Percentiles rank a stretch among this genome's conserved stretches.
Conservation (phyloP, 2,888 invertebrate species). For the Euzophera pinguis region DNA sequence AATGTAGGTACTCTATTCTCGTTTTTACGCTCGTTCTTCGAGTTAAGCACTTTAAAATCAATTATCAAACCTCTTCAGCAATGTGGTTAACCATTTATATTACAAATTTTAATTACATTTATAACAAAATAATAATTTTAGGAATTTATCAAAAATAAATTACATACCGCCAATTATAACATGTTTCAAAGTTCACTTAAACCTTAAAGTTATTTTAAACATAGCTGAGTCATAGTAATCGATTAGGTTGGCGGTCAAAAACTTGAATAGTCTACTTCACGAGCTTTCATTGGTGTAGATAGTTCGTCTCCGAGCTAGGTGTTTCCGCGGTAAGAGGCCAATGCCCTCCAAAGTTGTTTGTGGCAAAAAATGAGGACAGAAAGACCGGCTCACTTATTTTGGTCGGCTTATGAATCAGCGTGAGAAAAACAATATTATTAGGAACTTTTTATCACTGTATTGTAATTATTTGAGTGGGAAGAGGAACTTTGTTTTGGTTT, state of each 20-base stretch:
- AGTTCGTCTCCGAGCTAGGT: slow-evolving; percentile 60
- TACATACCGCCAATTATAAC: too few species aligned
- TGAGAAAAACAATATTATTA: slow-evolving; percentile 68
- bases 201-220: neutral
- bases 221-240: slow-evolving; percentile 4
- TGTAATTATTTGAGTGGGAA: slow-evolving; percentile 21
- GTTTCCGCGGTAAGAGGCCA: slow-evolving; percentile 66
- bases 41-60: too few species aligned
- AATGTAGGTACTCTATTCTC: too few species aligned
- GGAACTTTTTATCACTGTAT: slow-evolving; percentile 37
- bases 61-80: too few species aligned
- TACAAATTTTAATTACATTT: too few species aligned
- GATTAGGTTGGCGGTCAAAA: slow-evolving; percentile 6
- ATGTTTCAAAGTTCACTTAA: too few species aligned
- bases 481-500: slow-evolving; percentile 18
- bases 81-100: too few species aligned
- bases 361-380: slow-evolving; percentile 76
- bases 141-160: too few species aligned
- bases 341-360: slow-evolving; percentile 77
- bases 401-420: slow-evolving; percentile 72
- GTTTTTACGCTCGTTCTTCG: too few species aligned
- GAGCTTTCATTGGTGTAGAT: slow-evolving; percentile 32
- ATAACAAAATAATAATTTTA: too few species aligned
- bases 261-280: slow-evolving; percentile 21
- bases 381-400: slow-evolving; percentile 73